A percentile compares a stretch with the other conserved stretches of the same genome.
Evolutionary conservation across 2,797 vertebrate species (phyloP).

Genomic region (Eidolon dupreanum): DNA sequence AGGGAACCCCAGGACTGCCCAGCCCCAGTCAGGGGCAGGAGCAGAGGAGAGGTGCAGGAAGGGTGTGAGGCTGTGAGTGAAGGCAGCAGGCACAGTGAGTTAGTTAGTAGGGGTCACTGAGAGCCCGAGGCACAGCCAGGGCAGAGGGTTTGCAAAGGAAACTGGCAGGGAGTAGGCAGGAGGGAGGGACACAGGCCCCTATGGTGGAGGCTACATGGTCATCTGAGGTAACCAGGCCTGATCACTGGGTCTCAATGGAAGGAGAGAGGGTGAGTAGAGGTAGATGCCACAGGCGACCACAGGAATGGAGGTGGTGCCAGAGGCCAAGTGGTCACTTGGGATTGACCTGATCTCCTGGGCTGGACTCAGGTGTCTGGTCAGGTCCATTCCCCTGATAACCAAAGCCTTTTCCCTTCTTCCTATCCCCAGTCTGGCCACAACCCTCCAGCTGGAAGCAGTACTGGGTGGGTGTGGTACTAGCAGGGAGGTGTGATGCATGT

Average conservation of each 20-base stretch:
- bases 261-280: background rate
- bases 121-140: background rate
- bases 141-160: background rate
- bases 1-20: background rate
- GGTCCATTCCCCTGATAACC: background rate
- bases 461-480: background rate
- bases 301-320: background rate
- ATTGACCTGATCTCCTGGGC: background rate
- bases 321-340: background rate
- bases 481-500: background rate
- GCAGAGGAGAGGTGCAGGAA: background rate
- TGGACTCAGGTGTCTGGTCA: background rate
- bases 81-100: background rate
- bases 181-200: background rate
- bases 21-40: background rate
- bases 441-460: background rate
- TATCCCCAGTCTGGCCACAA: background rate
- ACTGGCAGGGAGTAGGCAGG: background rate
- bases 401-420: background rate
- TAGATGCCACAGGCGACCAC: background rate
- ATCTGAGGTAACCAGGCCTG: background rate
- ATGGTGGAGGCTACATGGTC: background rate
- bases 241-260: background rate
- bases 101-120: conserved; percentile 23
- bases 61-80: background rate